Percentiles rank a stretch among this genome's conserved stretches.
Conservation (phyloP, 2,888 invertebrate species). For the Phaonia tiefii region DNA sequence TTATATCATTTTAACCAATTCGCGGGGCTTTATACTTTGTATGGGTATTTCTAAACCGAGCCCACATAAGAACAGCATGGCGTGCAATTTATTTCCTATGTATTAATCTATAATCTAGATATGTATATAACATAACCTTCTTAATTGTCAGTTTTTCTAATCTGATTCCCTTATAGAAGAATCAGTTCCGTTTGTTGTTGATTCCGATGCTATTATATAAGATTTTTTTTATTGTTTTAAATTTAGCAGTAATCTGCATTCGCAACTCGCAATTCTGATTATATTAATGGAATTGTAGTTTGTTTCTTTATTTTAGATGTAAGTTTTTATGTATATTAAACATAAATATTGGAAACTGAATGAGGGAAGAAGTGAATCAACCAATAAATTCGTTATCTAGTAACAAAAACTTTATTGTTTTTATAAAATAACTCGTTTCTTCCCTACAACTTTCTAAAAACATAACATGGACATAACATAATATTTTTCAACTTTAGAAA, state of each 20-base stretch:
- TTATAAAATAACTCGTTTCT: too few relatives aligned
- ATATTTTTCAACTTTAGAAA: too few relatives aligned
- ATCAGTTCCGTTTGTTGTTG: constrained; percentile 46
- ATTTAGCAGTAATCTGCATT: too few relatives aligned
- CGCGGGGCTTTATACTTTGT: background rate
- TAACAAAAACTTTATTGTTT: constrained; percentile 14
- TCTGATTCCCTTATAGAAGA: too few relatives aligned
- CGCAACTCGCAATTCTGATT: background rate
- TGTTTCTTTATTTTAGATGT: constrained; percentile 41
- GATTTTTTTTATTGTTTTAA: constrained; percentile 8
- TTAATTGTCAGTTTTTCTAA: background rate
- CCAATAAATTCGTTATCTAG: constrained; percentile 43
- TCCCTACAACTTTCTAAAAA: too few relatives aligned
- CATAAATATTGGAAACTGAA: constrained; percentile 27
- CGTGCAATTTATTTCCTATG: constrained; percentile 32
- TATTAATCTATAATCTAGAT: constrained; percentile 11
- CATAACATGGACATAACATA: too few relatives aligned
- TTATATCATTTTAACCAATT: constrained; percentile 26
- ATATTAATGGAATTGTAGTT: background rate
- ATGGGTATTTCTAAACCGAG: background rate
- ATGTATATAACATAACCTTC: constrained; percentile 34
- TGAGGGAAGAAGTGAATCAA: constrained; percentile 24
- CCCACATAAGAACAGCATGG: background rate
- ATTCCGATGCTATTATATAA: constrained; percentile 20
- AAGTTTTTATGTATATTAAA: constrained; percentile 44